These are phyloP conservation scores for Chiloscyllium plagiosum DNA, from an alignment of 2,113 vertebrate genomes.

Conservation along the genomic window DNA sequence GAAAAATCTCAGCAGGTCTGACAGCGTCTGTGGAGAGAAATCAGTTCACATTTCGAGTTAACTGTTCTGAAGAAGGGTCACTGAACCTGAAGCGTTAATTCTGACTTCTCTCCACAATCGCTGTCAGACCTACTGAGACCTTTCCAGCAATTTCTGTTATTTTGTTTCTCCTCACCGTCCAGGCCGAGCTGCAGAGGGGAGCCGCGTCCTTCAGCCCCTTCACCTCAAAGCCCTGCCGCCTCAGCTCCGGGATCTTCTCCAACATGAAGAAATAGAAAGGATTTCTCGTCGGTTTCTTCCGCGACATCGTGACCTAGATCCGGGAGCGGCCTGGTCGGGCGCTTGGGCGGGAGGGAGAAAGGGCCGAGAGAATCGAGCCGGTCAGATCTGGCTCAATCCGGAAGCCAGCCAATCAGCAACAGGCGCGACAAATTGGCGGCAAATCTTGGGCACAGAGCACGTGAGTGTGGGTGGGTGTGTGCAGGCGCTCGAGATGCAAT, in stretches of 20 bases:
- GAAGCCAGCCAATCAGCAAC: neutral
- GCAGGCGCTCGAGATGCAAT: neutral
- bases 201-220: conserved; percentile 46
- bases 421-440: neutral
- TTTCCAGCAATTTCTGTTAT: too few species aligned
- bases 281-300: conserved; percentile 42
- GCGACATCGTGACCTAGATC: conserved; percentile 44
- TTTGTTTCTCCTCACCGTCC: conserved; percentile 52
- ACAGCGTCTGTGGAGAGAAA: too few species aligned
- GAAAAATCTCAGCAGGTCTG: too few species aligned
- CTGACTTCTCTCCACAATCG: too few species aligned
- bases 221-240: conserved; percentile 46
- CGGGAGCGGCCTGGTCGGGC: too few species aligned
- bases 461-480: too few species aligned
- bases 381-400: neutral
- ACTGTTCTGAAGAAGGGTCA: too few species aligned
- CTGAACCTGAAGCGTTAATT: too few species aligned
- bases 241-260: conserved; percentile 55
- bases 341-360: too few species aligned
- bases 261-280: conserved; percentile 50
- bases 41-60: too few species aligned
- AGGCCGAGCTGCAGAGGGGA: conserved; percentile 51
- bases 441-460: neutral
- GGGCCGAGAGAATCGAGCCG: too few species aligned
- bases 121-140: too few species aligned